These are phyloP conservation scores for Archocentrus centrarchus DNA, from an alignment of 2,113 vertebrate genomes.

Conservation along the genomic window DNA sequence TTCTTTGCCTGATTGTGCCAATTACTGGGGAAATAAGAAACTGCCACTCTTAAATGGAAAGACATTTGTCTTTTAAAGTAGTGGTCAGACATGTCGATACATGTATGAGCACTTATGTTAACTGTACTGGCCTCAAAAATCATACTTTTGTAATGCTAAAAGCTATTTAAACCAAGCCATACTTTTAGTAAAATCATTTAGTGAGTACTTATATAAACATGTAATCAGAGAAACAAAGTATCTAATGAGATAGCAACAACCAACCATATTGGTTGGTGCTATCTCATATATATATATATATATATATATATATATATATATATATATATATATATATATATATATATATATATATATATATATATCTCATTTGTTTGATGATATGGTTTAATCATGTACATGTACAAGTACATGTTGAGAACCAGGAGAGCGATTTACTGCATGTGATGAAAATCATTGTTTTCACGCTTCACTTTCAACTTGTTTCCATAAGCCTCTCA, in stretches of 20 bases:
- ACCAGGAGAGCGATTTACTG: constrained; percentile 20
- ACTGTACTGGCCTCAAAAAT: not conserved
- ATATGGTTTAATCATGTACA: constrained; percentile 30
- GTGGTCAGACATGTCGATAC: not conserved
- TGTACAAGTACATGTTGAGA: constrained; percentile 48
- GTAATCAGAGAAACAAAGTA: no score
- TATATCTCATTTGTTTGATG: constrained; percentile 46
- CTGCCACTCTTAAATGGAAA: not conserved
- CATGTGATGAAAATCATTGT: constrained; percentile 60
- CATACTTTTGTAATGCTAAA: not conserved
- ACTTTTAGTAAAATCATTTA: no score
- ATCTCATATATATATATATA: no score
- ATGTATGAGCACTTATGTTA: not conserved
- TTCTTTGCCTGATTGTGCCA: not conserved
- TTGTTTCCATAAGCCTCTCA: constrained; percentile 54
- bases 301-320: no score
- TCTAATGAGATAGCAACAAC: no score
- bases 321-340: no score
- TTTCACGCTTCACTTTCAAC: constrained; percentile 55
- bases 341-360: not conserved
- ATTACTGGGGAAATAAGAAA: not conserved
- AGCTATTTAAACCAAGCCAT: no score
- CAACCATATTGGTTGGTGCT: no score
- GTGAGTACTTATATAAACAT: no score
- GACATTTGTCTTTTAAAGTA: not conserved